These are phyloP conservation scores for Glyptemys insculpta DNA, from an alignment of 2,797 vertebrate species.

Conservation along the genomic window DNA sequence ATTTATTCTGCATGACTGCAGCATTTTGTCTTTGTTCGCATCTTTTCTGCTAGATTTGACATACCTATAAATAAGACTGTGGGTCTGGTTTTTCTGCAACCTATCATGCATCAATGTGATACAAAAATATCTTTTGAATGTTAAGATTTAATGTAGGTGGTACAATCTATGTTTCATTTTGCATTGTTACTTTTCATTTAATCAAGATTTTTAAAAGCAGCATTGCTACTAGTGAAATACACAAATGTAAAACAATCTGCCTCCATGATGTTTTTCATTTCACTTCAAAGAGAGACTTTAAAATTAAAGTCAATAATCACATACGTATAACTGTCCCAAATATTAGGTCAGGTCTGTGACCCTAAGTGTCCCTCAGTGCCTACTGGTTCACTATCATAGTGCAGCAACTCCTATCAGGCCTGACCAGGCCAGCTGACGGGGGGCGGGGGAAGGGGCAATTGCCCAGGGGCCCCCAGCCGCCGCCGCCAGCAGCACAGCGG, in stretches of 20 bases:
- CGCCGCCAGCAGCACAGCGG: too few relatives aligned
- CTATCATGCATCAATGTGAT: conserved; percentile 45
- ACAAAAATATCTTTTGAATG: conserved; percentile 42
- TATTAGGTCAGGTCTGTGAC: neutral
- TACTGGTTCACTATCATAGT: neutral
- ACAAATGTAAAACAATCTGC: conserved; percentile 22
- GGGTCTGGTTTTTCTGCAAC: neutral
- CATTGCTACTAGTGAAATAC: conserved; percentile 43
- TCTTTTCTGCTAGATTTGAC: conserved; percentile 35
- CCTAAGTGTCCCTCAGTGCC: neutral
- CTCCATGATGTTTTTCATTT: conserved; percentile 31
- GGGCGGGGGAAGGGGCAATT: too few relatives aligned
- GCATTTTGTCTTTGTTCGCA: neutral
- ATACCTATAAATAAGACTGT: conserved; percentile 7
- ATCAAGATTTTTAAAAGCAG: conserved; percentile 40
- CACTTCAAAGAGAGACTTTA: neutral
- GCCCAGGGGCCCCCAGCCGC: too few relatives aligned
- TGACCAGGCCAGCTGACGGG: too few relatives aligned
- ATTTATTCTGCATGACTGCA: conserved; percentile 21
- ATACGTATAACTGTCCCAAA: conserved; percentile 3
- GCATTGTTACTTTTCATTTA: conserved; percentile 44
- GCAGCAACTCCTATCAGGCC: too few relatives aligned
- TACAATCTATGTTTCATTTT: conserved; percentile 56
- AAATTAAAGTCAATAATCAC: neutral
- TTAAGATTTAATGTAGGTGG: conserved; percentile 18